Conservation (phyloP, 2,888 invertebrate species). For the Conops quadrifasciatus region DNA sequence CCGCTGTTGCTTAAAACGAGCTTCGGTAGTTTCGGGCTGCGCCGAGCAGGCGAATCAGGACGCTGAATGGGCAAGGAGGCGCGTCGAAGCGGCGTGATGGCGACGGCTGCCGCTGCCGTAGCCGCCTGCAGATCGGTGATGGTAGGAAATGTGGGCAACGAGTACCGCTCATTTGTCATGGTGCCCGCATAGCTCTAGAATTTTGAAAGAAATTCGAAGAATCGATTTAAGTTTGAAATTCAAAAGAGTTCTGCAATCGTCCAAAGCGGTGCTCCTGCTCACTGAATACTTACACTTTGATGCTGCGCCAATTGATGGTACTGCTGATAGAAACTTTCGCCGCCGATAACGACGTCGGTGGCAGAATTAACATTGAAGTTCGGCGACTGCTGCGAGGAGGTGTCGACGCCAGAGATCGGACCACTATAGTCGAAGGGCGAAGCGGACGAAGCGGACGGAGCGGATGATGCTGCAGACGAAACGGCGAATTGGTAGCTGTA, state of each 20-base stretch:
- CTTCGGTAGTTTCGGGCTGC: conserved; percentile 58
- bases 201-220: background rate
- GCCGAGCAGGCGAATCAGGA: conserved; percentile 74
- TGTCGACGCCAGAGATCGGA: conserved; percentile 68
- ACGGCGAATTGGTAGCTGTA: conserved; percentile 63
- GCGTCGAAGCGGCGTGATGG: conserved; percentile 46
- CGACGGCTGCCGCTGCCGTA: conserved; percentile 29
- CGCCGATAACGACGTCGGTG: conserved; percentile 41
- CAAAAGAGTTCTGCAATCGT: background rate
- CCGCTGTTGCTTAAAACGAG: conserved; percentile 47
- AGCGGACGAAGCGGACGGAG: conserved; percentile 56
- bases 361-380: conserved; percentile 40
- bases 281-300: conserved; percentile 56
- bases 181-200: conserved; percentile 59
- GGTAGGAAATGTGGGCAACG: conserved; percentile 76
- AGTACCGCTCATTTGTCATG: conserved; percentile 72
- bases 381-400: conserved; percentile 44
- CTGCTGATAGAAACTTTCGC: conserved; percentile 53
- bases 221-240: background rate
- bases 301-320: conserved; percentile 50
- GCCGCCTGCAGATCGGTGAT: conserved; percentile 72
- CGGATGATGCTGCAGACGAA: conserved; percentile 46
- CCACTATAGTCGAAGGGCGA: conserved; percentile 63
- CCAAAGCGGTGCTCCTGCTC: background rate
- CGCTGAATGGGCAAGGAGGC: conserved; percentile 63